Evolutionary conservation across 2,797 vertebrate species (phyloP).

Genomic region (Xenopus petersii): DNA sequence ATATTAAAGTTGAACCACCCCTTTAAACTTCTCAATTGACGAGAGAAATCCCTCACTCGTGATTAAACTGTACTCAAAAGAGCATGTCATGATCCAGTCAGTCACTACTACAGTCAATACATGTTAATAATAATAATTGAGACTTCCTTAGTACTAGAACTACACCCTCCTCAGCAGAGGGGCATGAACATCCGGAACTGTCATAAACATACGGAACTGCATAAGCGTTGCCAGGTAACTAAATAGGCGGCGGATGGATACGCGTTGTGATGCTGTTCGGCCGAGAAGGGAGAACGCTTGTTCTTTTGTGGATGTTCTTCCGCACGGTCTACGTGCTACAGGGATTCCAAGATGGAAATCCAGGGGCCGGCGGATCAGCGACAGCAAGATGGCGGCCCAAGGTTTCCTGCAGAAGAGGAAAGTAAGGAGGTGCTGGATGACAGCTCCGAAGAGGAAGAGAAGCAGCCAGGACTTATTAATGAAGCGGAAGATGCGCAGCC

Average conservation of each 20-base stretch:
- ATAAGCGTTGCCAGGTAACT: too few relatives aligned
- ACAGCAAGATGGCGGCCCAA: slow-evolving; percentile 61
- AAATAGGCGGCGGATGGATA: not conserved
- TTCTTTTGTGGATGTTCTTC: slow-evolving; percentile 46
- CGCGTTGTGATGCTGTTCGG: not conserved
- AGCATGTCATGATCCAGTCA: too few relatives aligned
- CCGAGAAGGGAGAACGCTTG: not conserved
- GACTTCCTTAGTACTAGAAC: too few relatives aligned
- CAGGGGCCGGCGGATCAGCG: slow-evolving; percentile 83
- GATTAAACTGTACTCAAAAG: too few relatives aligned
- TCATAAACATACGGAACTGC: too few relatives aligned
- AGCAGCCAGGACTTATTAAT: slow-evolving; percentile 27
- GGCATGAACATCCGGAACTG: too few relatives aligned
- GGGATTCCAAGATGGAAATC: slow-evolving; percentile 95
- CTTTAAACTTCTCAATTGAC: too few relatives aligned
- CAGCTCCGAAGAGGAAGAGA: not conserved
- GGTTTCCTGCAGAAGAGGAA: slow-evolving; percentile 39
- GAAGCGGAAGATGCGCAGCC: slow-evolving; percentile 20
- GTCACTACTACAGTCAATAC: too few relatives aligned
- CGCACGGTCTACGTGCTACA: slow-evolving; percentile 75
- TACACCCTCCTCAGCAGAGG: too few relatives aligned
- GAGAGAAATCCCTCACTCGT: too few relatives aligned
- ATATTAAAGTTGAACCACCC: too few relatives aligned
- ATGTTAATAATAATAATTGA: too few relatives aligned
- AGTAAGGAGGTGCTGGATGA: not conserved